These are phyloP conservation scores for Nothocercus nigrocapillus DNA, from an alignment of 2,113 vertebrate species.

Conservation along the genomic window DNA sequence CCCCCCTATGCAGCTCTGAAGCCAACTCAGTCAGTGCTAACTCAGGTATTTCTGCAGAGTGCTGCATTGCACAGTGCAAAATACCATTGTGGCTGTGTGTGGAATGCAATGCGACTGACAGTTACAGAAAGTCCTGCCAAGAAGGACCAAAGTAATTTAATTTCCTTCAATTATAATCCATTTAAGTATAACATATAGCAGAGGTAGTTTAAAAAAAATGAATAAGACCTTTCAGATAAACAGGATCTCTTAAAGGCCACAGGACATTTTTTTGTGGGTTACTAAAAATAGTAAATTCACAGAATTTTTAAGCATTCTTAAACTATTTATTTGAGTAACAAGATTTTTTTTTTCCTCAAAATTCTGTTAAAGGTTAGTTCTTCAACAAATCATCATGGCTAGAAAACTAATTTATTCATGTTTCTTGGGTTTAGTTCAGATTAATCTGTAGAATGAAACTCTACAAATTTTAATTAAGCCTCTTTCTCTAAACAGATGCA, in stretches of 20 bases:
- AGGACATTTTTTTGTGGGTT: neutral
- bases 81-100: neutral
- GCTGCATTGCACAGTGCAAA: conserved; percentile 54
- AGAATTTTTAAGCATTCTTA: neutral
- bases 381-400: conserved; percentile 3
- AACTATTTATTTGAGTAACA: neutral
- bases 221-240: neutral
- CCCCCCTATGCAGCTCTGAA: neutral
- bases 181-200: conserved; percentile 56
- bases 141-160: conserved; percentile 45
- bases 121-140: conserved; percentile 41
- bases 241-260: neutral
- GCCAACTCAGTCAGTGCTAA: neutral
- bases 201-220: neutral
- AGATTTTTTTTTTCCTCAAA: neutral
- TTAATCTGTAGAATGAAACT: neutral
- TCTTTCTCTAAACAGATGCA: neutral
- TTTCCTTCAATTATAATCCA: conserved; percentile 62
- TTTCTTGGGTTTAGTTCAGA: neutral
- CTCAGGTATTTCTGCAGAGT: conserved; percentile 28
- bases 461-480: neutral
- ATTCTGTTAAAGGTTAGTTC: neutral
- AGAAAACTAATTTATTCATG: neutral
- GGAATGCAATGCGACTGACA: conserved; percentile 33
- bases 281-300: neutral